These are phyloP conservation scores for Bettongia penicillata DNA, from an alignment of 2,113 vertebrate species.

Conservation along the genomic window DNA sequence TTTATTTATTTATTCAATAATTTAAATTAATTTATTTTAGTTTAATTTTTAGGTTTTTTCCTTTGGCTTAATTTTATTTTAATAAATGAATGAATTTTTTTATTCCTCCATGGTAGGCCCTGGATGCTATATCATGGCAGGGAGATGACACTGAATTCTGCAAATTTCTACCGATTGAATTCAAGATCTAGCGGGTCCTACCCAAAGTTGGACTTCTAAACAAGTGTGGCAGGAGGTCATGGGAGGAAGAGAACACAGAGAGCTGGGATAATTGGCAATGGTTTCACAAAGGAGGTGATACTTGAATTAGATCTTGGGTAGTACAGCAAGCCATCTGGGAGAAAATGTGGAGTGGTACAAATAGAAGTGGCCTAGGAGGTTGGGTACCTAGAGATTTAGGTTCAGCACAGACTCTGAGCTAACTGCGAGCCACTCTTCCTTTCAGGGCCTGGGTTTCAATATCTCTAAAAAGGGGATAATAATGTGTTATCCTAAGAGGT, in stretches of 20 bases:
- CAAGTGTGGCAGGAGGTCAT: not conserved
- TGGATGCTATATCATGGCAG: not conserved
- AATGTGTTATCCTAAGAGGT: not conserved
- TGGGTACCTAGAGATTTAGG: not conserved
- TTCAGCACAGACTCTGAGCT: not conserved
- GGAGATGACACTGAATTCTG: not conserved
- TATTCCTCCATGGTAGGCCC: not conserved
- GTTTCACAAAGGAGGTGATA: not conserved
- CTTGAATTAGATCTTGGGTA: not conserved
- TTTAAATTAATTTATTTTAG: not conserved
- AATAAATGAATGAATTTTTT: too few relatives aligned
- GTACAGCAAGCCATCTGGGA: not conserved
- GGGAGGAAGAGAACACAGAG: not conserved
- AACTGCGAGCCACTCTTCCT: not conserved
- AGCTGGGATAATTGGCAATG: too few relatives aligned
- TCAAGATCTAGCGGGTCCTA: not conserved
- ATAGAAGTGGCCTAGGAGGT: not conserved
- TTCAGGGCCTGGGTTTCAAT: not conserved
- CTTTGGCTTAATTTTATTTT: too few relatives aligned
- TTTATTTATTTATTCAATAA: not conserved
- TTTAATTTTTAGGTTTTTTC: not conserved
- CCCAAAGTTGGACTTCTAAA: not conserved
- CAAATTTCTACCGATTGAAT: not conserved
- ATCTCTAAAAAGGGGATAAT: not conserved
- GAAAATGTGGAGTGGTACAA: not conserved